phyloP scores from a whole-genome alignment of 2,888 invertebrate species.

The Strigamia maritima region DNA sequence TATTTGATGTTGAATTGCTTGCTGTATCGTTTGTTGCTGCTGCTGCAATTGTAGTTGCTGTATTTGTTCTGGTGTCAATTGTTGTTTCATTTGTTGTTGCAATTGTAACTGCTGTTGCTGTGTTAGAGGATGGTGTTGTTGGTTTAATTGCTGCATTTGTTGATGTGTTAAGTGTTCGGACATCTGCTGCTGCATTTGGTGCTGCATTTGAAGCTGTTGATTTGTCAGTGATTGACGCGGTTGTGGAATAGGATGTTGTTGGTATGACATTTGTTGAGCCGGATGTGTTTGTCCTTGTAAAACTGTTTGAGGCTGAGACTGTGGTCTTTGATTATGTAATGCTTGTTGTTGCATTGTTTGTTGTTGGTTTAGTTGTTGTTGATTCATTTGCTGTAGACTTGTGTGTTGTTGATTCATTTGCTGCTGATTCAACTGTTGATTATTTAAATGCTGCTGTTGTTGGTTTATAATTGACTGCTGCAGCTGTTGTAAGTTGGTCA shows the following conservation, averaged over 20 bases:
- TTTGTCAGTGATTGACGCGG: not conserved
- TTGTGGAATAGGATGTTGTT: conserved; percentile 43
- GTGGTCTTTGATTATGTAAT: conserved; percentile 41
- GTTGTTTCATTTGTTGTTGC: conserved; percentile 41
- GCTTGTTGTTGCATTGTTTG: conserved; percentile 37
- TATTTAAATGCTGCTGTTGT: conserved; percentile 41
- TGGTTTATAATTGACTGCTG: not conserved
- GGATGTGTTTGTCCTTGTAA: conserved; percentile 36
- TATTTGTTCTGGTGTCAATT: conserved; percentile 42
- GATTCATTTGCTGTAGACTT: conserved; percentile 40
- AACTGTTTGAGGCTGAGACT: conserved; percentile 38
- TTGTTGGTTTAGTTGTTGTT: conserved; percentile 43
- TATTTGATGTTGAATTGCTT: conserved; percentile 42
- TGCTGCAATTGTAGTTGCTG: conserved; percentile 42
- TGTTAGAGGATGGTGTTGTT: conserved; percentile 40
- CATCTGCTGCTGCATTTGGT: conserved; percentile 43
- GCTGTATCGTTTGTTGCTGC: conserved; percentile 43
- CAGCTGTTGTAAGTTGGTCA: not conserved
- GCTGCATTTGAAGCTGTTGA: conserved; percentile 21
- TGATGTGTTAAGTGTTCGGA: conserved; percentile 42
- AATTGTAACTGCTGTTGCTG: conserved; percentile 36
- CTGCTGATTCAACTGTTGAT: conserved; percentile 42
- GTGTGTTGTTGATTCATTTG: conserved; percentile 41
- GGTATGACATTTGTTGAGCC: conserved; percentile 41
- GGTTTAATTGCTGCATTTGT: conserved; percentile 41